Evolutionary conservation across 2,888 invertebrate species (phyloP), one percentile per base, ranked within the genome.

Genomic region (Entomobrya proxima): DNA sequence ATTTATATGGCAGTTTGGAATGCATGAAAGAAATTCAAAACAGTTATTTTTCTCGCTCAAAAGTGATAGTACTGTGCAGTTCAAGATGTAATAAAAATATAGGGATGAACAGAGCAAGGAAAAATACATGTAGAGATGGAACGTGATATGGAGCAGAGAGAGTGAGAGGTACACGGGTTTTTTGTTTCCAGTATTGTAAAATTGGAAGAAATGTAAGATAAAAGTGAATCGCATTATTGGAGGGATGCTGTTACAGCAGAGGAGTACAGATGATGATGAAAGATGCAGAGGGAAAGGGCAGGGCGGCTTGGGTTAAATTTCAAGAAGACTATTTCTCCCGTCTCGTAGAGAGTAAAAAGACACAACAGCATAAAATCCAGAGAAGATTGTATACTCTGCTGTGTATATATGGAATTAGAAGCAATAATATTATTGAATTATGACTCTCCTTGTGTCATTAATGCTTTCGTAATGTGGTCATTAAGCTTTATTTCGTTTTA

Each of bases 391-490:
- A 44, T 6, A 30, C 11, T 21, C 6, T 55, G 30, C n/a, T 30
- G 18, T 37, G 37, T 18, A 9, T 52, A 52, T 52, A 52, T 76
- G 76, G 76, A 76, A 55, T 76, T 67, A 69, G 64, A 79, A 79
- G 79, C 64, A 79, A 79, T 69, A 79, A 79, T 67, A 67, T 67
- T 79, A 79, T 79, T 79, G 79, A 79, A 79, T 79, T 79, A 79
- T 79, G 79, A 52, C 52, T 79, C 50, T 32, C 35, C 67, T 40
- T 69, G 52, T 67, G 79, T 79, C 79, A 79, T 79, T 79, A 79
- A 79, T 67, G 79, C 67, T 47, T 67, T 50, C 50, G 67, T 79
- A 79, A 79, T 79, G 79, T 67, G 79, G 50, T 79, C 79, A 79
- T 79, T 79, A 79, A 69, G 79, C 67, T 79, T 67, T 67, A 79